Evolutionary conservation across 2,888 invertebrate genomes (phyloP), one percentile per base, ranked within the genome.

Genomic region (Metalampra italica): DNA sequence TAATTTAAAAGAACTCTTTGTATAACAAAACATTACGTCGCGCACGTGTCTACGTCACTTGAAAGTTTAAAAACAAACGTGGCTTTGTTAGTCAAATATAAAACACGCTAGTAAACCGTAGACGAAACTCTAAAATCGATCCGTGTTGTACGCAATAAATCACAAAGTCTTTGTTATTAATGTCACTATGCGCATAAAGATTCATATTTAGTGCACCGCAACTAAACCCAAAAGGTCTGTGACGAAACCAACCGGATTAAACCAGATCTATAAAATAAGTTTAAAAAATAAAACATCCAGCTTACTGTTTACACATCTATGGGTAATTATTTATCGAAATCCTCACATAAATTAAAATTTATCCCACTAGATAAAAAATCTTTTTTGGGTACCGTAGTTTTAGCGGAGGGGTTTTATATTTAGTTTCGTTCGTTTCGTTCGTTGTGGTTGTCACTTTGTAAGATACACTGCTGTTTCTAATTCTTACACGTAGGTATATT

Each of bases 121-220:
- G 50, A 50, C 52, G 50, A 42, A 50, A 52, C 50, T 46, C 37
- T 38, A 47, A 44, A 51, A 45, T 42, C 46, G 48, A 46, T 34
- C 30, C 54, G 46, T 44, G 51, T 46, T 49, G 39, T 49, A 37
- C 43, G 42, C 61, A 84, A n/a, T 89, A 87, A 86, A 88, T 89
- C 87, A 85, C 63, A 47, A 53, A 70, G 69, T 75, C 78, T 86
- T 86, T 81, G 84, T 87, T 81, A 85, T 89, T 82, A 86, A 87
- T 79, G 88, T 87, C 85, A 71, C 68, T 78, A 61, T 75, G 78
- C 78, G 68, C 75, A 77, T 84, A 81, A 85, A 87, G 76, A 79
- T 79, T 82, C 75, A 82, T 87, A 89, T 87, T 88, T 84, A 85
- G 87, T 87, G 74, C 78, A 78, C 72, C 68, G 60, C 59, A 55